Evolutionary conservation across 2,888 invertebrate genomes (phyloP).

Genomic region (Stegophylla sp.): DNA sequence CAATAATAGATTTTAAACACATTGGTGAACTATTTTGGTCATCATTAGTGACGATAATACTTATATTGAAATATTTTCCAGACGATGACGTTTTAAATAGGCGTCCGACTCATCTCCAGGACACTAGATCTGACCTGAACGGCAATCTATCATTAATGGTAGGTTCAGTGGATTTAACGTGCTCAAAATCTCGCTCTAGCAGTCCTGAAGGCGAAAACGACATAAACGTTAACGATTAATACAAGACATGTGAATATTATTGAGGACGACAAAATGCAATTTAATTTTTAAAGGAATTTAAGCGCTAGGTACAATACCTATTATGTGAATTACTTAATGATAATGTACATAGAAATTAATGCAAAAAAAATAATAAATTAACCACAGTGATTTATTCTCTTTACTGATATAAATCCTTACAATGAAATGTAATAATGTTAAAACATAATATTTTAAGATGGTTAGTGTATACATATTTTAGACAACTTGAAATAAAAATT

Average conservation of each 20-base stretch:
- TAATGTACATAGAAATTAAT: neutral
- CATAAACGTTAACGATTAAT: slow-evolving; percentile 53
- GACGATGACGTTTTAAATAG: slow-evolving; percentile 31
- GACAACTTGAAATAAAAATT: neutral
- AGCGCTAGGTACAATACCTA: neutral
- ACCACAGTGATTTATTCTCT: slow-evolving; percentile 11
- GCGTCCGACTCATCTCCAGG: slow-evolving; percentile 32
- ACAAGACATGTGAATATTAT: neutral
- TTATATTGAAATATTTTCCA: slow-evolving; percentile 18
- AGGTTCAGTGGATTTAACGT: slow-evolving; percentile 48
- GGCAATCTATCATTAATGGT: slow-evolving; percentile 48
- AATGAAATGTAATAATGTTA: neutral
- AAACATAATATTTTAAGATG: neutral
- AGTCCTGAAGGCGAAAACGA: slow-evolving; percentile 52
- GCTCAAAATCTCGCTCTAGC: slow-evolving; percentile 44
- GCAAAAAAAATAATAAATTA: neutral
- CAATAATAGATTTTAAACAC: no score
- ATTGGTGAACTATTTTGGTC: no score
- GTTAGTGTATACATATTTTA: neutral
- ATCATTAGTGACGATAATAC: no score
- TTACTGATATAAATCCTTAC: neutral
- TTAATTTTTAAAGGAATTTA: slow-evolving; percentile 15
- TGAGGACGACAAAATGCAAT: slow-evolving; percentile 1
- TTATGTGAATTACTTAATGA: slow-evolving; percentile 5
- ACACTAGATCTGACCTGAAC: slow-evolving; percentile 41